Percentiles rank a stretch among this genome's conserved stretches.
phyloP scores from a whole-genome alignment of 2,113 vertebrate species.

The Psophia crepitans region DNA sequence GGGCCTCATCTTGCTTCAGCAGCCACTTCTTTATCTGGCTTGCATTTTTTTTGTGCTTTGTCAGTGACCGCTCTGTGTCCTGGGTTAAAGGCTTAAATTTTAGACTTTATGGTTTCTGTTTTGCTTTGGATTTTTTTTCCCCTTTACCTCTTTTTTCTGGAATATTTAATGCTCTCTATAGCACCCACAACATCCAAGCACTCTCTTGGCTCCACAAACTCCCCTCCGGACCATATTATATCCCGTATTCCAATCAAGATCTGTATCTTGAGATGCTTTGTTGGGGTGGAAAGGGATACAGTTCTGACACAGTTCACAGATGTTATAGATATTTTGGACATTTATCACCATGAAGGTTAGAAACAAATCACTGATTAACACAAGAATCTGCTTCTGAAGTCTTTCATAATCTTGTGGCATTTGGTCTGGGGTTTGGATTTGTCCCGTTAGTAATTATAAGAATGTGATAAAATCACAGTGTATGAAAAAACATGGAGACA shows the following conservation, averaged over 20 bases:
- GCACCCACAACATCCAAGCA: not conserved
- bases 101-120: not conserved
- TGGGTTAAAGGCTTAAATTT: not conserved
- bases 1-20: not conserved
- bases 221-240: not conserved
- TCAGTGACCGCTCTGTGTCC: too few species aligned
- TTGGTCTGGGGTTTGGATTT: not conserved
- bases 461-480: constrained; percentile 3
- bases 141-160: not conserved
- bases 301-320: not conserved
- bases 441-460: not conserved
- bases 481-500: constrained; percentile 1
- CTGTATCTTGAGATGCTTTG: not conserved
- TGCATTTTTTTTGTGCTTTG: not conserved
- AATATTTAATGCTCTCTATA: not conserved
- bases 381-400: not conserved
- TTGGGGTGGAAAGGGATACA: not conserved
- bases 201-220: not conserved
- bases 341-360: not conserved
- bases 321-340: not conserved
- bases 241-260: not conserved
- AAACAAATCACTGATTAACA: not conserved
- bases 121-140: not conserved
- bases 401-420: not conserved
- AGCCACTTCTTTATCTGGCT: not conserved